Evolutionary conservation across 2,888 invertebrate genomes (phyloP).

Genomic region (Metallyticus violacea): DNA sequence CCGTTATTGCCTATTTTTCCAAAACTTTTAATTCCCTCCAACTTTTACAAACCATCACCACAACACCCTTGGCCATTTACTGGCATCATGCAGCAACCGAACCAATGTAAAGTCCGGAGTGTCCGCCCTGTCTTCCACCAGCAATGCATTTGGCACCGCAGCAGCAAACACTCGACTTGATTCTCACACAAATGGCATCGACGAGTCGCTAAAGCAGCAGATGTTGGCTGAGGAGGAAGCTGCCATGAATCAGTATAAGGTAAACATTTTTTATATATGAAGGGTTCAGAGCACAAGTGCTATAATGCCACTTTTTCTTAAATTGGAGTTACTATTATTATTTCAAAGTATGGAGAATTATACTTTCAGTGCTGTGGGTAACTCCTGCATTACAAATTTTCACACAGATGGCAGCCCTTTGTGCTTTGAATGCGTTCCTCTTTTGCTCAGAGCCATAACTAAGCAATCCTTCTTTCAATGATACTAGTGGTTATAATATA

Average conservation of each 20-base stretch:
- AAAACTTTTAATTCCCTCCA: not conserved
- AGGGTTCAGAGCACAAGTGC: no score
- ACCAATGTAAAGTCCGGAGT: slow-evolving; percentile 88
- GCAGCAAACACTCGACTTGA: slow-evolving; percentile 72
- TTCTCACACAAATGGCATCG: slow-evolving; percentile 66
- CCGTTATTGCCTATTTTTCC: slow-evolving; percentile 11
- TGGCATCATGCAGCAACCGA: slow-evolving; percentile 63
- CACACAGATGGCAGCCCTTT: no score
- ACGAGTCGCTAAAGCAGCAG: slow-evolving; percentile 80
- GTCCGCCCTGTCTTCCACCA: slow-evolving; percentile 82
- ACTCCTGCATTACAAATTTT: no score
- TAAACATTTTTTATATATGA: slow-evolving; percentile 44
- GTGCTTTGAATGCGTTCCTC: no score
- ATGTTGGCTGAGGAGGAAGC: slow-evolving; percentile 95
- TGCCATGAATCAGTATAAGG: slow-evolving; percentile 94
- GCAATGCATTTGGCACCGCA: slow-evolving; percentile 82
- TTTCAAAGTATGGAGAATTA: no score
- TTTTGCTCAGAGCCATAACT: no score
- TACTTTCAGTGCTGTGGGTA: slow-evolving; percentile 18
- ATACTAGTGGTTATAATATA: no score
- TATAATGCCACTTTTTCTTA: no score
- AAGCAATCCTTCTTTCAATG: no score
- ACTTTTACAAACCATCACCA: not conserved
- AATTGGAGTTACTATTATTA: slow-evolving; percentile 13
- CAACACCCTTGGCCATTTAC: slow-evolving; percentile 16